Base-by-base conservation (phyloP, 1,140 invertebrate species). In the Drosophila ficusphila region DNA sequence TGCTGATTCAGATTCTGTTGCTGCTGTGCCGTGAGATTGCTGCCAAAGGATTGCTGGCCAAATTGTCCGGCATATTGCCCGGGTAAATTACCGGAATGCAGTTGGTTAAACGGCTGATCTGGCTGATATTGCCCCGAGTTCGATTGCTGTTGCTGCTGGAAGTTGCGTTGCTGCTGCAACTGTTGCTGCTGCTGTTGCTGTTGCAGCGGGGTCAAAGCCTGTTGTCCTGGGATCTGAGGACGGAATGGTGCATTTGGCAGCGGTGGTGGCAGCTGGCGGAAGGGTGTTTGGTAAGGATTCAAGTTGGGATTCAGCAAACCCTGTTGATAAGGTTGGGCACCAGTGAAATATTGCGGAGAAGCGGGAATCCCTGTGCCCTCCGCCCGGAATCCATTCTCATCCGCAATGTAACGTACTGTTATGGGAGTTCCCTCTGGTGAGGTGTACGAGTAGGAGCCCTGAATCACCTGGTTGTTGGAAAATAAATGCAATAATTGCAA, bases 311-410 rank as follows among this genome's bases (percentile, higher is more conserved):
- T 91, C 1, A 76, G 25, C 2, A 85, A 70, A 7, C 70, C 73
- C 25, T 78, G 75, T 33, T 91, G 61, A 92, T 93, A 79, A 88
- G 92, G 49, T 90, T 91, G 91, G 8, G 71, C 53, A 7, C 85
- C 92, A 0, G 91, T 82, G 79, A 93, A 93, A 89, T 93, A 94
- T 19, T 94, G 94, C 2, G 94, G 94, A 9, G 94, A 93, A 8
- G 94, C 93, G 4, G 94, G 94, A n/a, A 94, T 90, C 72, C 94
- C 93, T 1, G 92, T 93, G 19, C 94, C 93, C 67, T 93, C 90
- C 5, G 93, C 92, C 2, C 92, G 86, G 57, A 93, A 93, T 19
- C 92, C 93, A 56, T 93, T 93, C 65, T 94, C 93, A 76, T 94
- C 94, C 16, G 94, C 94, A 6, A 93, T 92, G 73, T 94, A 94